Evolutionary conservation across 2,113 vertebrate species (phyloP), one percentile per base, ranked within the genome.

Genomic region (Pyxicephalus adspersus): DNA sequence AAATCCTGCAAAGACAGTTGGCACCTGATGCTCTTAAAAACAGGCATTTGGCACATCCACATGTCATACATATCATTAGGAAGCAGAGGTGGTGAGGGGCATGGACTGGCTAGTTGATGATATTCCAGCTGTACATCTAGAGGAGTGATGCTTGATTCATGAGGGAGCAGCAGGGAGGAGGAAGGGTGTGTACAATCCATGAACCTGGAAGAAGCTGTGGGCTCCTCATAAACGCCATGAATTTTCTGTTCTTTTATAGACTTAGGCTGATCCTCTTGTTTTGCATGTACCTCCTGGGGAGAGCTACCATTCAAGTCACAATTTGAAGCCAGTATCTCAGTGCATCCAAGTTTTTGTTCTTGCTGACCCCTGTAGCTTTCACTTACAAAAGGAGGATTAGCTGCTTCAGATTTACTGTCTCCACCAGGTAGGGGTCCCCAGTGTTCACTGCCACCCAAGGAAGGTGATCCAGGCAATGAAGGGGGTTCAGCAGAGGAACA

Each of bases 21-120:
- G 80, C 92, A 78, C 0, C 87, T 90, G 84, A 95, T 94, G 77
- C 89, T 92, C 5, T 86, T 86, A 67, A 91, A 91, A n/a, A 92
- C 25, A 0, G 64, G 83, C 52, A 61, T 0, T 0, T 64, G 7
- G 2, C 7, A 64, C 1, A 16, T 52, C 60, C 83, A 55, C 70
- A 81, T 45, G 2, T 63, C 79, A 65, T 66, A 66, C 25, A 23
- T 75, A 28, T 81, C 70, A 58, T 81, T 68, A 0, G 0, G 15
- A 51, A 26, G 0, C 66, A 31, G 16, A 2, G 45, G 22, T 9
- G 78, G 58, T 22, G 78, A 54, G 5, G 60, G 79, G 28, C 26
- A 54, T n/a, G 19, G 55, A 20, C 22, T 31, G 9, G 13, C 31
- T 63, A 66, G 4, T 18, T n/a, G 25, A 45, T 57, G 31, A n/a